These are phyloP conservation scores for Julus scandinavius DNA, from an alignment of 2,888 invertebrate genomes.

Conservation along the genomic window DNA sequence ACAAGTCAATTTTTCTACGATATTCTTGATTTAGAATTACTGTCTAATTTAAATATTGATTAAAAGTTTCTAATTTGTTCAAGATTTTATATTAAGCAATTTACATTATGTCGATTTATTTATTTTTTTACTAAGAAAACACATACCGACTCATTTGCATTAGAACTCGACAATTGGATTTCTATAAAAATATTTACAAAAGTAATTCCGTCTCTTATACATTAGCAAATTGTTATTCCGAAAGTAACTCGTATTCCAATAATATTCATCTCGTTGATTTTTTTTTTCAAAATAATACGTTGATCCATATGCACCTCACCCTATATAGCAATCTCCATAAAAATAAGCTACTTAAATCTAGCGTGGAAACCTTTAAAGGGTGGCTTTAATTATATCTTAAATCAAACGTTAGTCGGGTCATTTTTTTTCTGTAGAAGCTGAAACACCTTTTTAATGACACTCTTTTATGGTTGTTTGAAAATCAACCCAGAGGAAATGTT, in stretches of 20 bases:
- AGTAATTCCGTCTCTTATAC: constrained; percentile 15
- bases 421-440: background rate
- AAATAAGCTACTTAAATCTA: background rate
- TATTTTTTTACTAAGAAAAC: background rate
- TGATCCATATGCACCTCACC: background rate
- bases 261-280: background rate
- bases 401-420: constrained; percentile 14
- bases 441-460: constrained; percentile 39
- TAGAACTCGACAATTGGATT: background rate
- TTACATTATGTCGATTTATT: background rate
- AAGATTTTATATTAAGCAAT: background rate
- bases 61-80: no score
- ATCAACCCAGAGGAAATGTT: constrained; percentile 36
- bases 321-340: background rate
- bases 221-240: constrained; percentile 7
- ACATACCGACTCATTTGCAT: background rate
- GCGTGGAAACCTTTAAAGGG: background rate
- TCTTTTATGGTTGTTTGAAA: constrained; percentile 27
- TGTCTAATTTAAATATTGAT: no score
- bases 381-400: constrained; percentile 29
- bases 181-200: constrained; percentile 12
- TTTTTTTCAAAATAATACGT: background rate
- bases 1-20: no score
- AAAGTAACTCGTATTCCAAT: background rate
- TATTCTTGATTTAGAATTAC: no score